Conservation (phyloP, 1,140 invertebrate genomes). For the Aphidius ervi region DNA sequence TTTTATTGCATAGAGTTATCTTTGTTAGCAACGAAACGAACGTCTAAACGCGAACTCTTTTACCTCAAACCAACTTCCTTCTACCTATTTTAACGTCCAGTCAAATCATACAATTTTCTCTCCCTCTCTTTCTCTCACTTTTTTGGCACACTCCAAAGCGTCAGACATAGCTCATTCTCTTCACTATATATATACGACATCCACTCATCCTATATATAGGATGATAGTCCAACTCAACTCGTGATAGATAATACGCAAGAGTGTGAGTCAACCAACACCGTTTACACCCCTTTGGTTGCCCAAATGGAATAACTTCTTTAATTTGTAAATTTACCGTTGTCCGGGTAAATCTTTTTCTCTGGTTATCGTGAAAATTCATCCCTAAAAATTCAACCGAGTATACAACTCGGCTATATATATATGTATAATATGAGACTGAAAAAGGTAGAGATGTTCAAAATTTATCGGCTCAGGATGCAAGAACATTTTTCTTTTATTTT, state of each 20-base stretch:
- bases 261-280: conserved; percentile 35
- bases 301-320: conserved; percentile 57
- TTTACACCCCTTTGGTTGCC: conserved; percentile 55
- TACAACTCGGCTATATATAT: no score
- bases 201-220: no score
- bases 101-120: conserved; percentile 18
- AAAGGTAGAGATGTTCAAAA: no score
- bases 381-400: conserved; percentile 6
- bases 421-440: no score
- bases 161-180: conserved; percentile 31
- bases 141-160: conserved; percentile 13
- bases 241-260: conserved; percentile 50
- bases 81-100: conserved; percentile 17
- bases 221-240: background rate
- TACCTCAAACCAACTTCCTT: conserved; percentile 23
- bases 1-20: conserved; percentile 58
- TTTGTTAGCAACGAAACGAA: conserved; percentile 54
- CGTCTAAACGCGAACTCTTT: conserved; percentile 44
- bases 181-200: conserved; percentile 5
- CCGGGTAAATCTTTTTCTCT: conserved; percentile 17
- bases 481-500: background rate
- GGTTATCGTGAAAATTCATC: conserved; percentile 27
- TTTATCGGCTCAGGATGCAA: no score
- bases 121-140: conserved; percentile 20
- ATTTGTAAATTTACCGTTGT: conserved; percentile 51